These are phyloP conservation scores for Musca domestica DNA, from an alignment of 1,140 invertebrate genomes.

Conservation along the genomic window DNA sequence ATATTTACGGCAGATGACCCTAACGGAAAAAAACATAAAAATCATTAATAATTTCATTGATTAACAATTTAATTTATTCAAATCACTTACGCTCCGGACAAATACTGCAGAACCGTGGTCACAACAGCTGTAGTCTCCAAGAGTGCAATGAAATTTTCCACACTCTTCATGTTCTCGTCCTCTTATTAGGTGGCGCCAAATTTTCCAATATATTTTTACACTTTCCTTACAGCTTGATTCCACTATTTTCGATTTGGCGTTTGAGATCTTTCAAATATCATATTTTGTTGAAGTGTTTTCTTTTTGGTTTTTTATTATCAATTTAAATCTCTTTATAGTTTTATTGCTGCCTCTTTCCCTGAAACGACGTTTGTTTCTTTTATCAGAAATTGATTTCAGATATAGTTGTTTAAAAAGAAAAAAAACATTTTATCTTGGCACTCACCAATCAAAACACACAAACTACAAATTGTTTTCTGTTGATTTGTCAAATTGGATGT, in stretches of 20 bases:
- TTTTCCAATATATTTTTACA: neutral
- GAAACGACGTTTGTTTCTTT: no score
- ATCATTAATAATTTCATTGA: neutral
- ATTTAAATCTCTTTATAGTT: neutral
- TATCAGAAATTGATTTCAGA: no score
- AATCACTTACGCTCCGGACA: constrained; percentile 59
- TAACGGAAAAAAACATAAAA: constrained; percentile 29
- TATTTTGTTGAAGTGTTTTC: neutral
- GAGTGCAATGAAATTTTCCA: constrained; percentile 31
- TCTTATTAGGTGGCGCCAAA: neutral
- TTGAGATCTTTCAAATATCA: neutral
- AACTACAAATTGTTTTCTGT: no score
- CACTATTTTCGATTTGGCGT: neutral
- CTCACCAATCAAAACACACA: no score
- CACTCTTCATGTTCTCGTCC: neutral
- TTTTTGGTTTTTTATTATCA: neutral
- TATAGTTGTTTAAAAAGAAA: no score
- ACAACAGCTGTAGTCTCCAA: constrained; percentile 62
- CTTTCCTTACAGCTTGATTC: neutral
- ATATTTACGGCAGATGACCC: constrained; percentile 50
- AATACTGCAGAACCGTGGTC: constrained; percentile 68
- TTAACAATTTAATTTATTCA: neutral
- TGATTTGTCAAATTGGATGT: no score
- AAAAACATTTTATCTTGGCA: no score
- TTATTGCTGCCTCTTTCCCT: no score